Conservation (phyloP, 2,113 vertebrate species). For the Athene cunicularia region DNA sequence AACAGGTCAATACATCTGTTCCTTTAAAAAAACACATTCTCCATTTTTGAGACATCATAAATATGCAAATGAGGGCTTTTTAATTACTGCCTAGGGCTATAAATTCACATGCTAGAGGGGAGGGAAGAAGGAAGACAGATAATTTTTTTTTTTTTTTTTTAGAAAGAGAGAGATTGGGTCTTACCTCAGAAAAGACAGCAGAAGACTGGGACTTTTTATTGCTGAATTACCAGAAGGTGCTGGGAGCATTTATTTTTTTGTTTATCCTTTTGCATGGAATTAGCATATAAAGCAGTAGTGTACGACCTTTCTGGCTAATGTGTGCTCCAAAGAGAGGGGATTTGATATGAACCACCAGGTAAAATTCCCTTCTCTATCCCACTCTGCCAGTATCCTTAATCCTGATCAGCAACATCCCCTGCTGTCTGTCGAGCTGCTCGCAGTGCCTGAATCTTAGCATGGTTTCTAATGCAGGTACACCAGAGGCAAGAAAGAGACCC, state of each 20-base stretch:
- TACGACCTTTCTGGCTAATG: background rate
- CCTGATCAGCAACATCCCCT: background rate
- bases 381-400: slow-evolving; percentile 5
- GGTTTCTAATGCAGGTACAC: background rate
- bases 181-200: background rate
- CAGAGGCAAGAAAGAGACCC: background rate
- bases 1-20: slow-evolving; percentile 40
- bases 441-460: background rate
- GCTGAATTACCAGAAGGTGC: background rate
- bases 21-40: slow-evolving; percentile 33
- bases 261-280: background rate
- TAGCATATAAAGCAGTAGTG: background rate
- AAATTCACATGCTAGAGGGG: background rate
- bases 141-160: background rate
- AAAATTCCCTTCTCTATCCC: background rate
- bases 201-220: background rate
- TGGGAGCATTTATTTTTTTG: background rate
- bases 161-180: background rate
- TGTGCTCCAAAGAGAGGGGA: background rate
- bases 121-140: background rate
- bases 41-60: slow-evolving; percentile 51
- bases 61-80: slow-evolving; percentile 57
- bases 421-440: background rate
- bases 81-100: slow-evolving; percentile 61
- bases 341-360: background rate